phyloP scores from a whole-genome alignment of 2,888 invertebrate species.

The Leptura quadrifasciata region DNA sequence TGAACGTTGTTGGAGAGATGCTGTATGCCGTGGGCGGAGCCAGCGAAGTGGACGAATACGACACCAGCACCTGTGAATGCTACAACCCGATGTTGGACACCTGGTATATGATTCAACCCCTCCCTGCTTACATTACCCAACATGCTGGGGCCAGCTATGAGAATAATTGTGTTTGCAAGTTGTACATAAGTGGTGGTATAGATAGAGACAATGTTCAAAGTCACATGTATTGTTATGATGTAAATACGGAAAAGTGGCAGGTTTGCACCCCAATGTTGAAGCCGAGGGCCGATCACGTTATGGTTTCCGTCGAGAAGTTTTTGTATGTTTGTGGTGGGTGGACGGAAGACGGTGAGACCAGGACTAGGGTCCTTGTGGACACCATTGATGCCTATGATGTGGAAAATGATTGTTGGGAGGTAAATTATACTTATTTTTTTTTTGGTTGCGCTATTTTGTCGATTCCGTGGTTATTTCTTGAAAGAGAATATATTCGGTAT shows the following conservation, averaged over 20 bases:
- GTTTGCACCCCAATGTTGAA: conserved; percentile 76
- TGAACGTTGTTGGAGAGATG: conserved; percentile 76
- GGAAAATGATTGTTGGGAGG: conserved; percentile 77
- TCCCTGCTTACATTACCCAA: conserved; percentile 78
- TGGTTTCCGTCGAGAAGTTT: conserved; percentile 77
- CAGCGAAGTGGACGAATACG: conserved; percentile 76
- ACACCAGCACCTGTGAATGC: conserved; percentile 76
- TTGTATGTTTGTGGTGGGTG: conserved; percentile 82
- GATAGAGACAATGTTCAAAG: conserved; percentile 75
- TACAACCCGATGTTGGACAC: conserved; percentile 77
- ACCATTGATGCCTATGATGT: conserved; percentile 81
- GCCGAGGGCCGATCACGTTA: conserved; percentile 81
- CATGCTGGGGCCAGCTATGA: conserved; percentile 76
- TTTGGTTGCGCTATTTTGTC: too few species aligned
- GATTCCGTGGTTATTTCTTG: too few species aligned
- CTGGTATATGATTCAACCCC: conserved; percentile 77
- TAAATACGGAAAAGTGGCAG: conserved; percentile 76
- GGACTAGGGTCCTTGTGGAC: conserved; percentile 73
- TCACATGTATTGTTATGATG: conserved; percentile 75
- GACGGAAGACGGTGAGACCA: conserved; percentile 76
- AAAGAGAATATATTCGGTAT: too few species aligned
- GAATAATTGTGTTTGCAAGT: conserved; percentile 69
- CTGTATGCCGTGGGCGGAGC: conserved; percentile 81
- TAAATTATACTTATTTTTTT: too few species aligned
- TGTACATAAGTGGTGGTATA: conserved; percentile 76